A percentile compares a stretch with the other conserved stretches of the same genome.
These are phyloP conservation scores for Gulo gulo DNA, from an alignment of 2,113 vertebrate species.

Conservation along the genomic window DNA sequence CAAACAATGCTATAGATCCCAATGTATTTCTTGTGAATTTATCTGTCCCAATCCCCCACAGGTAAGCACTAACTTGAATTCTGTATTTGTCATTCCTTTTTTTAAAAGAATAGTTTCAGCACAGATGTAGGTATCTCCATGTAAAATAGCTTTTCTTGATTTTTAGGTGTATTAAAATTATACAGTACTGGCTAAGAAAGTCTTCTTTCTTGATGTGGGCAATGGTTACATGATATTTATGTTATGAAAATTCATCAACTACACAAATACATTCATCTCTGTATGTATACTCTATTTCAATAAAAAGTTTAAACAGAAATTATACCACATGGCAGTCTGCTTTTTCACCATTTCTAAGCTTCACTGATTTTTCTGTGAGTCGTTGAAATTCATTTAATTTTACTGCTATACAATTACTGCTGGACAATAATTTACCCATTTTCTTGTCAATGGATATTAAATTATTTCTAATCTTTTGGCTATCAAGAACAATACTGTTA, in stretches of 20 bases:
- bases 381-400: background rate
- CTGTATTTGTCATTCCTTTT: background rate
- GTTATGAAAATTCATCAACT: background rate
- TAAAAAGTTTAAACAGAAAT: background rate
- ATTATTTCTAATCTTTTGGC: background rate
- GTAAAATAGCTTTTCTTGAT: background rate
- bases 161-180: constrained; percentile 11
- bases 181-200: background rate
- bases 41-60: background rate
- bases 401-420: background rate
- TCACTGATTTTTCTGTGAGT: background rate
- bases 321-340: background rate
- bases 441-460: background rate
- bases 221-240: background rate
- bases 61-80: background rate
- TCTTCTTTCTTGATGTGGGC: background rate
- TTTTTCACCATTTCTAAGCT: background rate
- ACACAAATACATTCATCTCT: background rate
- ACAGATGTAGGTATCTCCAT: background rate
- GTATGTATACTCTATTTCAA: background rate
- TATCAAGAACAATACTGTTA: background rate
- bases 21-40: background rate
- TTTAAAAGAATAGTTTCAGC: background rate
- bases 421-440: background rate
- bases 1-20: background rate